Base-by-base conservation (phyloP, 1,140 invertebrate species). In the Leptoteleia sp. region DNA sequence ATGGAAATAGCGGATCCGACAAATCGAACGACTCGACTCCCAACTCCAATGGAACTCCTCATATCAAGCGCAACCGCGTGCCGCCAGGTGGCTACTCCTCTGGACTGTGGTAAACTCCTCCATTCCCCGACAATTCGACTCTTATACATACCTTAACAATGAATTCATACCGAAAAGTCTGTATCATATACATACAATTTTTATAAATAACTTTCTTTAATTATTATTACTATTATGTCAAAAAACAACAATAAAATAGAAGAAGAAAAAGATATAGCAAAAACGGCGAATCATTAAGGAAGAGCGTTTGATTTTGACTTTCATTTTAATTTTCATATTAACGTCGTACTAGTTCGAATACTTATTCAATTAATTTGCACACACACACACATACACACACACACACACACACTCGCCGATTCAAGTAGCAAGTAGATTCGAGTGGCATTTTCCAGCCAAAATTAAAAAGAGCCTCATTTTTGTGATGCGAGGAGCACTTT, bases 41-140 rank as follows among this genome's bases (percentile, higher is more conserved):
- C 0, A 79, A 62, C 42, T 52, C 27, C 25, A 55, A 55, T 7
- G 65, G 73, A 0, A 35, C 31, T 43, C 17, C 47, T 50, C 37
- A 75, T 45, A 59, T 81, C 37, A 80, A 83, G 43, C 87, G 85
- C 57, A 85, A 84, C 40, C 89, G 90, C 73, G 89, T 91, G 38
- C 90, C 90, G 45, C 90, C 90, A 9, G 90, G 90, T 61, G 90
- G 90, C 45, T 90, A 85, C 61, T 89, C 90, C 25, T 89, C 89
- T 37, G 89, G 89, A 40, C 85, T 91, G 35, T 91, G 90, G 90
- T 91, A 89, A 90, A 86, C n/a, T 9, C 43, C 25, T 22, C 61
- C 62, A 73, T 31, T 50, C 40, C 29, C 7, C 42, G 62, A 76
- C 27, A 38, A 72, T 54, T 9, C 50, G 27, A 22, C 52, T 6